A percentile compares a stretch with the other conserved stretches of the same genome.
phyloP scores from a whole-genome alignment of 2,113 vertebrate species.

The Xenopus laevis region DNA sequence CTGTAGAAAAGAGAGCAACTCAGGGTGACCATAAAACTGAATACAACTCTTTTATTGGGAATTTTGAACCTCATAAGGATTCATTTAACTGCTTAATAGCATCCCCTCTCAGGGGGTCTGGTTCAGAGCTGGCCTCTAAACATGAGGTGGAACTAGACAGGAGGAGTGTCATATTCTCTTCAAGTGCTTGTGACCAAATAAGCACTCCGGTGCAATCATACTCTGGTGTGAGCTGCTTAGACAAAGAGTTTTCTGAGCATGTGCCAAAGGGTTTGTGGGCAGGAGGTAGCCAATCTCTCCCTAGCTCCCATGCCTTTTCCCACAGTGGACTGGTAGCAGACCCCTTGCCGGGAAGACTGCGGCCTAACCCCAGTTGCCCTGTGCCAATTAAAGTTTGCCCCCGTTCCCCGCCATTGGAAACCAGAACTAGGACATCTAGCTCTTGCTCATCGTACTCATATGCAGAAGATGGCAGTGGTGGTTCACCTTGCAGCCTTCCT shows the following conservation, averaged over 20 bases:
- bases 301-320: constrained; percentile 85
- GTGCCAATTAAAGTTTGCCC: constrained; percentile 99
- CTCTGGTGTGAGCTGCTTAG: constrained; percentile 83
- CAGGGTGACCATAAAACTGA: constrained; percentile 98
- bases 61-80: constrained; percentile 82
- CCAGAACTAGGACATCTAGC: constrained; percentile 94
- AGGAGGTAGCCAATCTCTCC: constrained; percentile 85
- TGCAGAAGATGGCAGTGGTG: constrained; percentile 91
- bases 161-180: constrained; percentile 96
- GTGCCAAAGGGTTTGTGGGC: constrained; percentile 90
- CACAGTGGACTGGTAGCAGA: constrained; percentile 73
- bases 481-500: constrained; percentile 93
- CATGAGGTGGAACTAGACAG: constrained; percentile 92
- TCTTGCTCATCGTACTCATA: constrained; percentile 97
- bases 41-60: constrained; percentile 82
- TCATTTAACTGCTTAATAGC: constrained; percentile 76
- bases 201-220: constrained; percentile 87
- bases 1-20: constrained; percentile 92
- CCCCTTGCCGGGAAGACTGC: constrained; percentile 80
- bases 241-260: constrained; percentile 89
- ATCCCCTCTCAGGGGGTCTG: constrained; percentile 80
- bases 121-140: constrained; percentile 87
- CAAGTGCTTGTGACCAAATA: constrained; percentile 84
- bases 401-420: constrained; percentile 91
- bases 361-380: constrained; percentile 96